Percentiles rank a stretch among this genome's conserved stretches.
Evolutionary conservation across 2,888 invertebrate species (phyloP).

Genomic region (Microchrysa polita): DNA sequence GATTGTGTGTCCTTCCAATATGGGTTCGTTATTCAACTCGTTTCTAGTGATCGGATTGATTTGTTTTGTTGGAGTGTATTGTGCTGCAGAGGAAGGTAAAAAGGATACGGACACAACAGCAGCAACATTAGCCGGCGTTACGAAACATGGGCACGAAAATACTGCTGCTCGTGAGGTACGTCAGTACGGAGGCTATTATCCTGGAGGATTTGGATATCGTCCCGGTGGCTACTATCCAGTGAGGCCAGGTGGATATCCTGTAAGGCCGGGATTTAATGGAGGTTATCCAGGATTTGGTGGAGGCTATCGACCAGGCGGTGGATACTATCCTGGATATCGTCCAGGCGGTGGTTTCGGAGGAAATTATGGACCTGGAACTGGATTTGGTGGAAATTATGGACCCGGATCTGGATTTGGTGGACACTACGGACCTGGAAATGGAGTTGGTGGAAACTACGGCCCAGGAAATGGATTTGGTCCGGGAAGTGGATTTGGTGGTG

Average conservation of each 20-base stretch:
- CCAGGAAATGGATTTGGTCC: not conserved
- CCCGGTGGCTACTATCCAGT: constrained; percentile 1
- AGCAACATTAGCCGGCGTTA: not conserved
- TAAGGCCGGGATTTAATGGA: constrained; percentile 12
- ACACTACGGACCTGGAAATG: not conserved
- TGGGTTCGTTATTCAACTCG: not conserved
- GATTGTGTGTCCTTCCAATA: too few relatives aligned
- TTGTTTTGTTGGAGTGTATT: not conserved
- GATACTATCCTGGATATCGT: not conserved
- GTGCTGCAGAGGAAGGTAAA: not conserved
- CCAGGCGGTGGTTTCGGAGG: not conserved
- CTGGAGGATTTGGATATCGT: constrained; percentile 11
- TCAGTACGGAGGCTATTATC: constrained; percentile 22
- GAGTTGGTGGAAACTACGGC: constrained; percentile 28
- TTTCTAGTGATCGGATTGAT: not conserved
- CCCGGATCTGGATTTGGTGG: constrained; percentile 7
- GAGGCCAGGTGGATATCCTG: constrained; percentile 14
- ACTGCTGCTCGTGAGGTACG: not conserved
- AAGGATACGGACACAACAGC: not conserved
- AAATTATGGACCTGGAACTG: not conserved
- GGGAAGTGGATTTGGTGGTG: constrained; percentile 17
- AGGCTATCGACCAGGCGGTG: not conserved
- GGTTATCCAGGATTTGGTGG: constrained; percentile 21
- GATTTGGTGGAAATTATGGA: constrained; percentile 1
- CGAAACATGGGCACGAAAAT: constrained; percentile 11